phyloP scores from a whole-genome alignment of 1,140 invertebrate genomes.

The Oryctes rhinoceros region DNA sequence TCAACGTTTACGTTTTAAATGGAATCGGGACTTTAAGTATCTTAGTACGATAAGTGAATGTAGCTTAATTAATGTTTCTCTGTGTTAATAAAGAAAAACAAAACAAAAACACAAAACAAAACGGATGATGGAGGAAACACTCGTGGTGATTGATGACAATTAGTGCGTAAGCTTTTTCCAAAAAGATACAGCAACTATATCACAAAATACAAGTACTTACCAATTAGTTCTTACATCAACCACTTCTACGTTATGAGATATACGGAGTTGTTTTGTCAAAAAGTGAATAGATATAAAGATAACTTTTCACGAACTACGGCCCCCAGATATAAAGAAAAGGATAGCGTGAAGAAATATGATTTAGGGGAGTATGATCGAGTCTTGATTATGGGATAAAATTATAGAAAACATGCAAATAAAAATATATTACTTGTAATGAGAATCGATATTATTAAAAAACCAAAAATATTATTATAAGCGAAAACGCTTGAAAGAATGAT shows the following conservation, averaged over 20 bases:
- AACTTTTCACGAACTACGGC: background rate
- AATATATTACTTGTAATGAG: background rate
- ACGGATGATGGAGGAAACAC: too few relatives aligned
- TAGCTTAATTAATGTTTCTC: background rate
- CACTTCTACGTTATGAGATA: background rate
- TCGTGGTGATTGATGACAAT: background rate
- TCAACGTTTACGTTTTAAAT: too few relatives aligned
- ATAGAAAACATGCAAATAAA: constrained; percentile 31
- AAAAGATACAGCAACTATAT: background rate
- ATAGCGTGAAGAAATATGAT: constrained; percentile 5
- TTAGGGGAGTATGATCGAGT: constrained; percentile 8
- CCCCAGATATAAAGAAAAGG: constrained; percentile 4
- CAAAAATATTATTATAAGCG: constrained; percentile 13
- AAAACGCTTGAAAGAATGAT: background rate
- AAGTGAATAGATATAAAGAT: background rate
- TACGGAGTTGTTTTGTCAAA: background rate
- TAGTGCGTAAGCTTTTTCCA: constrained; percentile 1
- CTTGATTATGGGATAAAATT: constrained; percentile 6
- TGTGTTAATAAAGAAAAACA: constrained; percentile 8
- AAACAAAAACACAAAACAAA: background rate
- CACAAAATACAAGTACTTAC: background rate
- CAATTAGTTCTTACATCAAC: background rate
- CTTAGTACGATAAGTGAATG: background rate
- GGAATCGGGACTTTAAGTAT: too few relatives aligned
- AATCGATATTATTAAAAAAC: background rate